Evolutionary conservation across 2,797 vertebrate genomes (phyloP), one percentile per base, ranked within the genome.

Genomic region (Setipinna tenuifilis): DNA sequence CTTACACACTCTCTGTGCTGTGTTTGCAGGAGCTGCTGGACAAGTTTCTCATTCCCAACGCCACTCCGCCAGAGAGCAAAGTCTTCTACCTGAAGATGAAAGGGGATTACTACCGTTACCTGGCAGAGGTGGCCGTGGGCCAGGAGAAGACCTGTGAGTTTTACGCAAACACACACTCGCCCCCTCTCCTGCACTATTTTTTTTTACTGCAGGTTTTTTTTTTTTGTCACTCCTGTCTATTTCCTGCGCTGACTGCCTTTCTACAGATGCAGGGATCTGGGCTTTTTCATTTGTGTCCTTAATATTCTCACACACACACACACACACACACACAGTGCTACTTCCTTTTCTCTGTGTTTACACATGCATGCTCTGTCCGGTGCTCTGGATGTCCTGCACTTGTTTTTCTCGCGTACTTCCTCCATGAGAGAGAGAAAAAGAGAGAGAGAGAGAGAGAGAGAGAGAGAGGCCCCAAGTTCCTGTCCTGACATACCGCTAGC

Each of bases 61-160:
- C 97, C 81, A 94, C 92, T 0, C 91, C 93, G 87, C 89, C 96
- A 85, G 98, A 99, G 92, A 98, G 98, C 90, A 97, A 96, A 96
- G 98, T 99, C 92, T 99, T 99, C 95, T 99, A 98, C 93, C 95
- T 98, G 96, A 99, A 99, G 96, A 99, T 99, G 98, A 98, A 98
- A 93, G 98, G 98, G 87, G 98, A 99, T 91, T 99, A 99, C 92
- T 98, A 92, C 91, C 98, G 98, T 89, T 99, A 99, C 92, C 93
- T 97, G 95, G 98, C 98, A 80, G 98, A 99, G 91, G 98, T 99
- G 90, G 97, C 97, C 87, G 84, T 90, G 88, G 96, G 94, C 82
- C 94, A 95, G 0, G 91, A 95, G 71, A 99, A 97, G 92, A 88
- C 93, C 86, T 81, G 98, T 98, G 93, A 92, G 91, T 71, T 28